Evolutionary conservation across 2,888 invertebrate species (phyloP).

Genomic region (Ctena decussata): DNA sequence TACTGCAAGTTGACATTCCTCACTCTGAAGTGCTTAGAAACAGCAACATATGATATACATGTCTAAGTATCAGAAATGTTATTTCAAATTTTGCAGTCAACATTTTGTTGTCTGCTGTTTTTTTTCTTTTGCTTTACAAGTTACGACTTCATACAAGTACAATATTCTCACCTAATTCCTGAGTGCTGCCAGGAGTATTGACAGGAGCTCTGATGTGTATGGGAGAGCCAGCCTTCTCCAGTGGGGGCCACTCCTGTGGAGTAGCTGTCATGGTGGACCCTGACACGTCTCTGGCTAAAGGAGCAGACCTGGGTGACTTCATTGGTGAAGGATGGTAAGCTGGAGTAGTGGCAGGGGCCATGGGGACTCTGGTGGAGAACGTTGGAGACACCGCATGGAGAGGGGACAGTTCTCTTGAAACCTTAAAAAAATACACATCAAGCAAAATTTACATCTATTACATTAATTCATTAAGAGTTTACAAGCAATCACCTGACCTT

Average conservation of each 20-base stretch:
- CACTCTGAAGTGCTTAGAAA: too few relatives aligned
- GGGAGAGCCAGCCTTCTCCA: slow-evolving; percentile 54
- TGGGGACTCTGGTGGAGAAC: slow-evolving; percentile 73
- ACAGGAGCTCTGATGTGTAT: slow-evolving; percentile 66
- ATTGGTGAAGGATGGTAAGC: slow-evolving; percentile 64
- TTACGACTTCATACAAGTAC: too few relatives aligned
- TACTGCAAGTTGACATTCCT: too few relatives aligned
- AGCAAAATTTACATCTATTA: too few relatives aligned
- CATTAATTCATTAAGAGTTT: too few relatives aligned
- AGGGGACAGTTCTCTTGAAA: slow-evolving; percentile 12
- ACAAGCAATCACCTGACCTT: too few relatives aligned
- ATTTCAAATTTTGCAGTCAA: too few relatives aligned
- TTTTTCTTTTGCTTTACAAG: too few relatives aligned
- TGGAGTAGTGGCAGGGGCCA: slow-evolving; percentile 76
- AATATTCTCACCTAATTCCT: background rate
- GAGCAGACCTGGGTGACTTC: slow-evolving; percentile 57
- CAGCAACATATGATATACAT: too few relatives aligned
- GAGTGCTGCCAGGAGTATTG: slow-evolving; percentile 63
- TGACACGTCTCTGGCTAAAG: slow-evolving; percentile 39
- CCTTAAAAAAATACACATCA: background rate
- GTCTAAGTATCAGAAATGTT: too few relatives aligned
- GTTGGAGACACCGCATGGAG: slow-evolving; percentile 70
- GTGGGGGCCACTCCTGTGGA: slow-evolving; percentile 51
- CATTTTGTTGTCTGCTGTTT: too few relatives aligned
- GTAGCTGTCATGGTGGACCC: slow-evolving; percentile 44